Evolutionary conservation across 2,888 invertebrate species (phyloP), one percentile per base, ranked within the genome.

Genomic region (Nephrotoma flavescens): DNA sequence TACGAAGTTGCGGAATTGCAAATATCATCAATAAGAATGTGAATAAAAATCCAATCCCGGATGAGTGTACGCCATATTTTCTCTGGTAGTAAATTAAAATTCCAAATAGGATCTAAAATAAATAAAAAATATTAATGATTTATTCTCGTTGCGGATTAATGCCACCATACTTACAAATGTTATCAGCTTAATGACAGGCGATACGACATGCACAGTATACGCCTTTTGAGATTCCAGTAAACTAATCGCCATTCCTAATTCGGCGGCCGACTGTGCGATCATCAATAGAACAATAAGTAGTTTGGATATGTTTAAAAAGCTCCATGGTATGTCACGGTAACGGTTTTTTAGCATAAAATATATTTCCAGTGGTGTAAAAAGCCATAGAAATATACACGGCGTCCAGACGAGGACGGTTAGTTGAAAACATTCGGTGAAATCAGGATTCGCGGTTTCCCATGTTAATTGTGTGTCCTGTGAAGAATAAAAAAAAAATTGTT

Each of bases 401-500:
- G 93, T 90, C 96, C 96, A 96, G 86, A 95, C 91, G 83, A 96
- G 90, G n/a, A 95, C 93, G 1, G 96, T 95, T 89, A 94, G 93
- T 91, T 95, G 94, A 90, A 96, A 96, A 90, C 96, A 96, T 89
- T 92, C 92, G 86, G 96, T 95, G 87, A 96, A 92, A 89, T 95
- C 94, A 15, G 87, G 96, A 90, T 94, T 92, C 11, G 93, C 91
- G 3, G 95, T 93, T 88, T 94, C 89, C 95, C 95, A 95, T 87
- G 94, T 93, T 88, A 94, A 89, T n/a, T 84, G 87, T 93, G 31
- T 19, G 42, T 86, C 86, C 86, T 86, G 42, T 15, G 19, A 19
- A 31, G 41, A 12, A 42, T 41, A 83, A 83, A 83, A 41, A 83
- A 83, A 83, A 4, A 41, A 0, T 0, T 31, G 31, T 19, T 19